A percentile compares a stretch with the other conserved stretches of the same genome.
Conservation (phyloP, 2,888 invertebrate genomes). For the Athetis lepigone region DNA sequence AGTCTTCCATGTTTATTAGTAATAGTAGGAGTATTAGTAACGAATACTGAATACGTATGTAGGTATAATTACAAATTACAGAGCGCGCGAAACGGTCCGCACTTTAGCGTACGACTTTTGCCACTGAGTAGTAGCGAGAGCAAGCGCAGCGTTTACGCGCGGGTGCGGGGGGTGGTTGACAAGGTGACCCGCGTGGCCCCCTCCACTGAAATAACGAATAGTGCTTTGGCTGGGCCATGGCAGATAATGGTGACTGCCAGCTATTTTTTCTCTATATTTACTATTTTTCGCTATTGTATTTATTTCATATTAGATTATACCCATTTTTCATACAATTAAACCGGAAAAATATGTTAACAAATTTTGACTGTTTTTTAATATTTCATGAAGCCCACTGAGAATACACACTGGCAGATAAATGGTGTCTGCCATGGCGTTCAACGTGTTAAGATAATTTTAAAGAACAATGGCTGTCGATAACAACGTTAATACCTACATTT, state of each 20-base stretch:
- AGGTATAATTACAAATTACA: constrained; percentile 15
- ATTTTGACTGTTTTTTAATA: constrained; percentile 15
- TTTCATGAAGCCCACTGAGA: constrained; percentile 15
- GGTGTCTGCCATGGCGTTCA: too few relatives aligned
- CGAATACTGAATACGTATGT: constrained; percentile 15
- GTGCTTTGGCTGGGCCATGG: constrained; percentile 15
- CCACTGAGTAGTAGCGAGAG: constrained; percentile 14
- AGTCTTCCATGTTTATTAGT: constrained; percentile 13
- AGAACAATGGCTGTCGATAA: constrained; percentile 31
- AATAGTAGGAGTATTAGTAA: constrained; percentile 9
- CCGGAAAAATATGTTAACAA: constrained; percentile 15
- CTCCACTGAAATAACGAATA: constrained; percentile 14
- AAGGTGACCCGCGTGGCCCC: constrained; percentile 12
- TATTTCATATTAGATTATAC: constrained; percentile 15
- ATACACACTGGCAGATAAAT: too few relatives aligned
- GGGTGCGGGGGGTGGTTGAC: constrained; percentile 14
- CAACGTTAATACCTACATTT: constrained; percentile 11
- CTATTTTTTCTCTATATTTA: constrained; percentile 15
- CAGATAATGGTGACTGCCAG: constrained; percentile 15
- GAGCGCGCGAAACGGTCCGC: constrained; percentile 13
- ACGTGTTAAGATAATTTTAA: constrained; percentile 17
- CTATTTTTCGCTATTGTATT: constrained; percentile 15
- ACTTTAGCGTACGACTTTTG: constrained; percentile 13
- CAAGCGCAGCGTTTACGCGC: constrained; percentile 13
- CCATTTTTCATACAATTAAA: constrained; percentile 15